Evolutionary conservation across 1,140 invertebrate genomes (phyloP).

Genomic region (Lepidostoma basale): DNA sequence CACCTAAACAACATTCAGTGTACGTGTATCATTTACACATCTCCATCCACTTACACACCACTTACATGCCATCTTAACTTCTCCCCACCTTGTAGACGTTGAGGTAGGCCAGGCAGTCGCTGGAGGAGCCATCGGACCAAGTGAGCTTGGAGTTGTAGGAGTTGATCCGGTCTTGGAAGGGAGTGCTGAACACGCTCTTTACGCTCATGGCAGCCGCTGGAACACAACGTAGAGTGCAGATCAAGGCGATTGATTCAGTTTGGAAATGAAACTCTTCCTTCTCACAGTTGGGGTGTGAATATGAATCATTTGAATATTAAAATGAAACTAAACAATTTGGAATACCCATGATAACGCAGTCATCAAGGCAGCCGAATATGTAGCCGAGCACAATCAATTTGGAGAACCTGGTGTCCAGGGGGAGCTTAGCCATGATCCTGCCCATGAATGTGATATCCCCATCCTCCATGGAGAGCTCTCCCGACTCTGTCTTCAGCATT

Average conservation of each 20-base stretch:
- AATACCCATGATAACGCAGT: constrained; percentile 85
- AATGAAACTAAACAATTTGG: too few relatives aligned
- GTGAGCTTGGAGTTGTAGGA: constrained; percentile 79
- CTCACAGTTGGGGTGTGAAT: too few relatives aligned
- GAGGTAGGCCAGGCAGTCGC: constrained; percentile 83
- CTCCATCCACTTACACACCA: neutral
- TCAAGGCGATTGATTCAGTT: too few relatives aligned
- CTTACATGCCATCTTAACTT: neutral
- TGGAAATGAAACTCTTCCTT: too few relatives aligned
- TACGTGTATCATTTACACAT: neutral
- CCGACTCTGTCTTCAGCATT: constrained; percentile 65
- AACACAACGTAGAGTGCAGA: too few relatives aligned
- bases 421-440: constrained; percentile 78
- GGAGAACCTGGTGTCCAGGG: constrained; percentile 80
- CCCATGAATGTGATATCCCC: constrained; percentile 92
- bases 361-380: constrained; percentile 83
- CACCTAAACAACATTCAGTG: constrained; percentile 28
- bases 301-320: too few relatives aligned
- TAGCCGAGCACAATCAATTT: constrained; percentile 90
- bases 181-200: constrained; percentile 80
- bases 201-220: constrained; percentile 78
- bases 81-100: constrained; percentile 76
- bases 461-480: constrained; percentile 67
- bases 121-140: constrained; percentile 82
- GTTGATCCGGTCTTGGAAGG: constrained; percentile 72